Base-by-base conservation (phyloP, 2,113 vertebrate species). In the Larimichthys polyactis region DNA sequence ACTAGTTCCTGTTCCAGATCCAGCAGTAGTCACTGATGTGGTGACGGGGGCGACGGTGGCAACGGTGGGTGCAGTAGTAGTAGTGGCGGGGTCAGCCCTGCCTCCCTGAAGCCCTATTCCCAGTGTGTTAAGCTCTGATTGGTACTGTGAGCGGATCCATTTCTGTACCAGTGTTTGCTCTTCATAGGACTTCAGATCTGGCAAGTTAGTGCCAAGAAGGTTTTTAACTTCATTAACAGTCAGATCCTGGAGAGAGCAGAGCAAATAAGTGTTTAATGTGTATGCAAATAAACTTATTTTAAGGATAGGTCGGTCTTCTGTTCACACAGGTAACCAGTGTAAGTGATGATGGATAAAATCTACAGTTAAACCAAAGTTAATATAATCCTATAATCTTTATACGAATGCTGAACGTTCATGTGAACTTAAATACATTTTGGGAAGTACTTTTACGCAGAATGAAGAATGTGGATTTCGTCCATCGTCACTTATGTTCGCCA, bases 181-280 rank as follows among this genome's bases (percentile, higher is more conserved):
- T 72, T 94, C 88, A 65, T 94, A 95, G 1, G 51, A 52, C 59
- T 85, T 90, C 65, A 95, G 46, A 14, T 84, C 54, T 1, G 52
- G 11, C 60, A 94, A 27, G 69, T 94, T 93, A 22, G 2, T 12
- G 2, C 94, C 94, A 16, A 95, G 83, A 36, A 95, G 92, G 54
- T 2, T 17, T 29, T 32, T 11, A 8, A 95, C 94, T 0, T 95
- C 46, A 8, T 0, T 8, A 4, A 95, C 93, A 12, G 11, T 89
- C 77, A 95, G 85, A 17, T 4, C 22, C 94, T 95, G 57, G 4
- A 15, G 44, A 70, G 43, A 59, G 17, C 3, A 75, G 12, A 81
- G 14, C 6, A 85, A 17, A 69, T 2, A 40, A 2, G 44, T 66
- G 16, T 78, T 40, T 43, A 44, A 43, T 4, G 40, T 5, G 0